A percentile compares a stretch with the other conserved stretches of the same genome.
Evolutionary conservation across 2,113 vertebrate species (phyloP).

Genomic region (Cyprinodon variegatus): DNA sequence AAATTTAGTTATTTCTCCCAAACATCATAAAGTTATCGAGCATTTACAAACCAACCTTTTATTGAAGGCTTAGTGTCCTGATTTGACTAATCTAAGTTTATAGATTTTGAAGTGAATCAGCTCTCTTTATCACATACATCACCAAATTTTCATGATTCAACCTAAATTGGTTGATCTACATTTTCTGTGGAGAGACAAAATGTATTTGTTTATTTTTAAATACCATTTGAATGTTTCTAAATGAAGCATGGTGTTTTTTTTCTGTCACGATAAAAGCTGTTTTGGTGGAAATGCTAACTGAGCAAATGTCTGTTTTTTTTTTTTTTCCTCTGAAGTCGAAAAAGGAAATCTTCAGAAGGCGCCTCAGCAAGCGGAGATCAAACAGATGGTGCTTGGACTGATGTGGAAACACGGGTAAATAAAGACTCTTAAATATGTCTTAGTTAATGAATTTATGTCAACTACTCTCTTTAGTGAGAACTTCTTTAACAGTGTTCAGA

Average conservation of each 20-base stretch:
- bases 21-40: too few relatives aligned
- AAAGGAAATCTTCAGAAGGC: constrained; percentile 85
- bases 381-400: constrained; percentile 86
- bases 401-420: constrained; percentile 92
- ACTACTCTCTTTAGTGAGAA: too few relatives aligned
- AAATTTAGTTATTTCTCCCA: too few relatives aligned
- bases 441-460: not conserved
- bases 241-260: too few relatives aligned
- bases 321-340: constrained; percentile 76
- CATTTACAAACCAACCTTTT: not conserved
- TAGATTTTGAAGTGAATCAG: not conserved
- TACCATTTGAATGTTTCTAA: too few relatives aligned
- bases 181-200: too few relatives aligned
- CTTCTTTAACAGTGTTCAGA: not conserved
- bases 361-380: constrained; percentile 54
- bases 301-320: not conserved
- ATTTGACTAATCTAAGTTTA: not conserved
- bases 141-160: not conserved
- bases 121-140: not conserved
- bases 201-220: too few relatives aligned
- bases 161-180: not conserved
- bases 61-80: not conserved
- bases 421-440: not conserved
- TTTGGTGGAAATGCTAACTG: not conserved
- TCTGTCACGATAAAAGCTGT: not conserved